phyloP scores from a whole-genome alignment of 2,113 vertebrate genomes.

The Cricetomys ansorgei region DNA sequence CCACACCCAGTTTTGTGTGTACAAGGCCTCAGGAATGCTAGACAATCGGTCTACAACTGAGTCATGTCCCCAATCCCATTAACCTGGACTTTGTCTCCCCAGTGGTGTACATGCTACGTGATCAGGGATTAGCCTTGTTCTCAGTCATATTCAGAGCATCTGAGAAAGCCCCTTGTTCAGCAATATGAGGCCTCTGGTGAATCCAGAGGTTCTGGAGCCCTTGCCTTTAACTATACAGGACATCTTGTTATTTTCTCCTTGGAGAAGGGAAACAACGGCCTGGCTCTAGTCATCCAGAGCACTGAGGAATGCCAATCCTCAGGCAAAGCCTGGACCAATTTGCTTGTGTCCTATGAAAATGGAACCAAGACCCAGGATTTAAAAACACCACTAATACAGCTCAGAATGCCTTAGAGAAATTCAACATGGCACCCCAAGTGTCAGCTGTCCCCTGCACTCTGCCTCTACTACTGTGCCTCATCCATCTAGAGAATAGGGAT shows the following conservation, averaged over 20 bases:
- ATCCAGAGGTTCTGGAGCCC: neutral
- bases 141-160: neutral
- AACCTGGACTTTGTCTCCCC: neutral
- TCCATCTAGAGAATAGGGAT: neutral
- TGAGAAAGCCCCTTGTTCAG: neutral
- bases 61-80: neutral
- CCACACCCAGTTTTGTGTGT: neutral
- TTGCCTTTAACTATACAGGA: rapidly evolving
- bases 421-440: neutral
- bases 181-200: neutral
- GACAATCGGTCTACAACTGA: neutral
- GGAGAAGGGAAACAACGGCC: neutral
- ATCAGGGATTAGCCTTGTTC: neutral
- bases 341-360: neutral
- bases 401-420: neutral
- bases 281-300: neutral
- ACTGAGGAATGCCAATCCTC: neutral
- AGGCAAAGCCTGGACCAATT: neutral
- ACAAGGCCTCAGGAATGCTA: neutral
- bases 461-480: rapidly evolving
- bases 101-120: neutral
- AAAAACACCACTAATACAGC: neutral
- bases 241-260: neutral
- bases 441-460: neutral
- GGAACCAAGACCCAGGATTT: neutral